phyloP scores from a whole-genome alignment of 2,888 invertebrate genomes.

The Geophilus truncorum region DNA sequence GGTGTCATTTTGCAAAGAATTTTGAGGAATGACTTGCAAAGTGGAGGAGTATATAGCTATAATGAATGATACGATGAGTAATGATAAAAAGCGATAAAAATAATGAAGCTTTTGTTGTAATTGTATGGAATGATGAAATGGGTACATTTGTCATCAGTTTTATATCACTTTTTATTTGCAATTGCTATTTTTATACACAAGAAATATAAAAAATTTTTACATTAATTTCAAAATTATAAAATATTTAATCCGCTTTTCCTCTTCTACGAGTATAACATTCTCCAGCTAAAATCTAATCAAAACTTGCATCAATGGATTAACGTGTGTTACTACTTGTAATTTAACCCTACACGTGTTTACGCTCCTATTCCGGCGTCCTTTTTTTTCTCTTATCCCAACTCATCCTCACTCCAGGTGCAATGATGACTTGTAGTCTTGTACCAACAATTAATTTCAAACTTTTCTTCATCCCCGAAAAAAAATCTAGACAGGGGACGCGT shows the following conservation, averaged over 20 bases:
- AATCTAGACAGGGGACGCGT: not conserved
- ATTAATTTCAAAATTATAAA: too few relatives aligned
- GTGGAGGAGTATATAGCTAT: not conserved
- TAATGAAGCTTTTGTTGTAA: not conserved
- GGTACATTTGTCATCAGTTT: too few relatives aligned
- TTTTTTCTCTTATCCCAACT: not conserved
- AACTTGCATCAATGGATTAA: not conserved
- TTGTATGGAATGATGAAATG: not conserved
- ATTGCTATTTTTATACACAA: too few relatives aligned
- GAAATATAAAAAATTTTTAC: too few relatives aligned
- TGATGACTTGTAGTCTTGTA: slow-evolving; percentile 2
- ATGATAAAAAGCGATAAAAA: not conserved
- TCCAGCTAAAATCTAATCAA: too few relatives aligned
- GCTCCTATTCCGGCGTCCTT: not conserved
- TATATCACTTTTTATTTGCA: too few relatives aligned
- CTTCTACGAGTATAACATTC: too few relatives aligned
- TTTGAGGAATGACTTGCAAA: not conserved
- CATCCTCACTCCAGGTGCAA: slow-evolving; percentile 13
- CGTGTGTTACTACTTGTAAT: not conserved
- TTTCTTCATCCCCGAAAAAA: not conserved
- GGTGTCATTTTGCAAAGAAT: not conserved
- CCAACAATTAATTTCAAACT: not conserved
- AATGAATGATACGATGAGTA: not conserved
- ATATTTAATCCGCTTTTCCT: too few relatives aligned
- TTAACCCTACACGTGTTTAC: not conserved